Base-by-base conservation (phyloP, 1,140 invertebrate genomes). In the Drosophila elegans region DNA sequence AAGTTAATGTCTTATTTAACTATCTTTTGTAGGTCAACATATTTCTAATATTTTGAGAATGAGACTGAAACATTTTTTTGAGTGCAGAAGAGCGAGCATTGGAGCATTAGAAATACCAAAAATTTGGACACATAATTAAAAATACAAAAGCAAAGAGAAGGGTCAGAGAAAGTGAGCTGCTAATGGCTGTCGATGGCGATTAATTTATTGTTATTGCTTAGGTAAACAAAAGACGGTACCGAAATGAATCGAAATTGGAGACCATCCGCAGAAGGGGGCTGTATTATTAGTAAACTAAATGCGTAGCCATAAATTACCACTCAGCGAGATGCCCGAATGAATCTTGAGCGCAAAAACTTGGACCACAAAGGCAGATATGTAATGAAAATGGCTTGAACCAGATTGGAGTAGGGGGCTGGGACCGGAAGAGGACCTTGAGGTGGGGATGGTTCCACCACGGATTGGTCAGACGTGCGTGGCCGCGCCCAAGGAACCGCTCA, bases 201-300 rank as follows among this genome's bases (percentile, higher is more conserved):
- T 89, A 88, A 88, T 88, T 88, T 88, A 88, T 88, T 79, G 84
- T 88, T 88, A 88, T 88, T 88, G 84, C 84, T 89, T 84, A 88
- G 80, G 84, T 89, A 89, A 88, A 89, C 84, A 88, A 83, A 89
- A 71, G 66, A 53, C 46, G 32, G 67, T 62, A 63, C 34, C 57
- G 53, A 55, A 75, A 86, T 86, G 59, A 75, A 86, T 86, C 69
- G 74, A 81, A 86, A 72, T 71, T 57, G 44, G 51, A 57, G 66
- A 21, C 42, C 64, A 42, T 51, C 48, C 54, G 41, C 16, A 27
- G 9, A 34, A 13, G 2, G 25, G 66, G n/a, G 42, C 44, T 59
- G 72, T 82, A 80, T 83, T 88, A 88, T 88, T 88, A 89, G 83
- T 88, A 88, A 84, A 78, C 83, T 84, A 67, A 88, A 89, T 88